Evolutionary conservation across 2,113 vertebrate species (phyloP), one percentile per base, ranked within the genome.

Genomic region (Piaya cayana): DNA sequence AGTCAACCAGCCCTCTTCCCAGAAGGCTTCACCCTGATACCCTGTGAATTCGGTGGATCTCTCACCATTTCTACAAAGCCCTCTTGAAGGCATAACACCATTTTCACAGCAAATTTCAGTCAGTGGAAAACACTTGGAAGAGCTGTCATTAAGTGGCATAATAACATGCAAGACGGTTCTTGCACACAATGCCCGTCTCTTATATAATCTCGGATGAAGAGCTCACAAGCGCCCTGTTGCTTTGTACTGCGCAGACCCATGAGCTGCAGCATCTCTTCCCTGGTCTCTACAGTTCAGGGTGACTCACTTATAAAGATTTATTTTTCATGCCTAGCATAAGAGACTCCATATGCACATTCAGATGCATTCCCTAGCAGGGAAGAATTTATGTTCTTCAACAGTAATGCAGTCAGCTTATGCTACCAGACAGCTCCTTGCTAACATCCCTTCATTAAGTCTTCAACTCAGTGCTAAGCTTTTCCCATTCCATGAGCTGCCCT

Each of bases 391-490:
- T 83, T 94, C 80, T 62, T 55, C 63, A 63, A 59, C 55, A 59
- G 59, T 14, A 70, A 6, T 2, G 1, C 82, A 37, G 29, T 8
- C 79, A 71, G 72, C 47, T 58, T 63, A 80, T 74, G 79, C 76
- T 93, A 75, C 45, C 85, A 92, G 76, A 81, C 80, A 93, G 82
- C 83, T 74, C 76, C 91, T 90, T 83, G 86, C 72, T 87, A 88
- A 83, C 83, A 90, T 78, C 71, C 71, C 53, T 83, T 88, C 86
- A 78, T 56, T 92, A 78, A 86, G 50, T 30, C 88, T 90, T 65
- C 72, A 92, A 10, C 69, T 83, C 76, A 30, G 3, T 2, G 19
- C 68, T 23, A 45, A 90, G 65, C 34, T 74, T 39, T 39, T n/a
- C 86, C 71, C 52, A 8, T 81, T 55, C 55, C 72, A 49, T 0